Evolutionary conservation across 2,113 vertebrate genomes (phyloP).

Genomic region (Noctilio leporinus): DNA sequence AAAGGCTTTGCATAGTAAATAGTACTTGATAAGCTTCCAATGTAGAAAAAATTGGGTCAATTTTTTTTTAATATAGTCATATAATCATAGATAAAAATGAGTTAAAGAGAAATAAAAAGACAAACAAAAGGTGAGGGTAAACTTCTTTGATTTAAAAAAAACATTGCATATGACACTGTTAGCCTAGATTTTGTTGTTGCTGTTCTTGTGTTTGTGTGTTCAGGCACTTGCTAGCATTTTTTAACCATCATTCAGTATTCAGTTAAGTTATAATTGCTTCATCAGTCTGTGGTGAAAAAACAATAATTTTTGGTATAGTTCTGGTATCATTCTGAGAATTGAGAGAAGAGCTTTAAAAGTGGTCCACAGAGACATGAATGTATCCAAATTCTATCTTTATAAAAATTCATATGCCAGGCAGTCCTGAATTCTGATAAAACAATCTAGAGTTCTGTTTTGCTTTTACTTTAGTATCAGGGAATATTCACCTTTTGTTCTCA

Average conservation of each 20-base stretch:
- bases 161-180: neutral
- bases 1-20: neutral
- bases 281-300: neutral
- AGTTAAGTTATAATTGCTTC: neutral
- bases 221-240: neutral
- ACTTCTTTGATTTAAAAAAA: neutral
- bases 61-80: neutral
- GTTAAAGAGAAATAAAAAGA: neutral
- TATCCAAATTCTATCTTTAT: neutral
- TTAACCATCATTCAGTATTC: neutral
- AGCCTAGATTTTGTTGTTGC: neutral
- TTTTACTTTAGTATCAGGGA: neutral
- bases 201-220: neutral
- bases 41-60: neutral
- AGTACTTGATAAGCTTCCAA: neutral
- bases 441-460: neutral
- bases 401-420: neutral
- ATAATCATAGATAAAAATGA: neutral
- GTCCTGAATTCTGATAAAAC: neutral
- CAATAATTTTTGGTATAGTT: neutral
- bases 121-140: neutral
- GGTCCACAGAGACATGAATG: neutral
- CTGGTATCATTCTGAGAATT: neutral
- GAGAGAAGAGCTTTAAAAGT: neutral
- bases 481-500: neutral